Conservation (phyloP, 2,888 invertebrate genomes). For the Cynaeus angustus region DNA sequence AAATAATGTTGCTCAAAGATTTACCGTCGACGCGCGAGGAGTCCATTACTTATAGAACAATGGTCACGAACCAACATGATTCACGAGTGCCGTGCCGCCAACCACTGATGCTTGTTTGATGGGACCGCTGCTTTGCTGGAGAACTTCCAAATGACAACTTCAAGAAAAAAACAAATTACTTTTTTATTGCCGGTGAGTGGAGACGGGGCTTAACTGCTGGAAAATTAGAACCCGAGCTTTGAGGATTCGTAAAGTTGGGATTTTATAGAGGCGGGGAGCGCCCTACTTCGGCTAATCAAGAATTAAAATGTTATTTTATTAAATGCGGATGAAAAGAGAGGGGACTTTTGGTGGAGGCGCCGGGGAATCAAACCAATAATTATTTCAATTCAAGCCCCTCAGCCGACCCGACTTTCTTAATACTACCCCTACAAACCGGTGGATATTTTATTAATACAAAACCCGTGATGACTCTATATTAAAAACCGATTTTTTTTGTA, state of each 20-base stretch:
- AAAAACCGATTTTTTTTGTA: constrained; percentile 8
- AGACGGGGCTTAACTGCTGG: constrained; percentile 40
- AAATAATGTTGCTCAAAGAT: constrained; percentile 66
- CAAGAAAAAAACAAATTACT: constrained; percentile 40
- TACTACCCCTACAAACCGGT: no score
- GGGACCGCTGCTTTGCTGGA: constrained; percentile 49
- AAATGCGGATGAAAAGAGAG: not conserved
- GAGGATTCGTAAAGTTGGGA: constrained; percentile 3
- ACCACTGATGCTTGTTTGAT: constrained; percentile 57
- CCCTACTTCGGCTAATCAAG: not conserved
- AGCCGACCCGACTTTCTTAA: no score
- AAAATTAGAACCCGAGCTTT: constrained; percentile 33
- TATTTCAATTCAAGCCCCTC: no score
- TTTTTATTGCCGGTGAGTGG: constrained; percentile 40
- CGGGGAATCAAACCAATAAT: not conserved
- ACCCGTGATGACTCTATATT: not conserved
- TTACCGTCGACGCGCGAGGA: constrained; percentile 65
- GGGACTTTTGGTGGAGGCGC: constrained; percentile 28
- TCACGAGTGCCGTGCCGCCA: constrained; percentile 58
- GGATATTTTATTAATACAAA: no score
- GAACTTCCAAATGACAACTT: constrained; percentile 44
- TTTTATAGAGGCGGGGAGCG: not conserved
- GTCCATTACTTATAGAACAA: constrained; percentile 67
- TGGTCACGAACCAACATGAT: constrained; percentile 67
- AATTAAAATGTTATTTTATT: constrained; percentile 10